Base-by-base conservation (phyloP, 2,888 invertebrate species). In the Lasioglossum leucozonium region DNA sequence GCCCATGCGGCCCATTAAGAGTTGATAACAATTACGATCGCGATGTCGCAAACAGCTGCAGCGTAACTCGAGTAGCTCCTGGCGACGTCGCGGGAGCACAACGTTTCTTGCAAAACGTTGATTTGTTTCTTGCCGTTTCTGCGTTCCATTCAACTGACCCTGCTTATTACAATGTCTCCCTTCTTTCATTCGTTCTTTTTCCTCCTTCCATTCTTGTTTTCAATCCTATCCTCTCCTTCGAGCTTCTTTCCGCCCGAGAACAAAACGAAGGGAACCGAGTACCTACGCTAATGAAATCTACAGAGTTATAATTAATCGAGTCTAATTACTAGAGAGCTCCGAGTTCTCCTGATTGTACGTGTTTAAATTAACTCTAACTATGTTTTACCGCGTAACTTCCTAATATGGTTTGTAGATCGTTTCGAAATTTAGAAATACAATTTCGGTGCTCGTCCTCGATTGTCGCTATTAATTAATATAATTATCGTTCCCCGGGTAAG, bases 251-350 rank as follows among this genome's bases (percentile, higher is more conserved):
- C 22, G 10, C n/a, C 26, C 13, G 26, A 16, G 34, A 6, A 51
- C 37, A 26, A 37, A 67, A 51, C 62, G 40, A 44, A 47, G 0
- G 11, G 13, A 65, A 18, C 65, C 51, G 75, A 69, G 65, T 72
- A 44, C 55, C 76, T 44, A 37, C 67, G 65, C 72, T 76, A 83
- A 83, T 82, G 51, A 83, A 82, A 73, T 82, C 82, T 74, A 79
- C 81, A 18, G 55, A 58, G 80, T 73, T 69, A 67, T 72, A 82
- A 82, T 82, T 82, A 82, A 82, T 79, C 81, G 79, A 55, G 81
- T 79, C 79, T 79, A 73, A 82, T 73, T 80, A 79, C 79, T 73
- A 67, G 79, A 69, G 72, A 34, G 67, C 34, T 69, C 37, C 34
- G 71, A 72, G 71, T 30, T 72, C 42, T 8, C 71, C 44, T 69